Conservation (phyloP, 2,888 invertebrate species). For the Idaea straminata region DNA sequence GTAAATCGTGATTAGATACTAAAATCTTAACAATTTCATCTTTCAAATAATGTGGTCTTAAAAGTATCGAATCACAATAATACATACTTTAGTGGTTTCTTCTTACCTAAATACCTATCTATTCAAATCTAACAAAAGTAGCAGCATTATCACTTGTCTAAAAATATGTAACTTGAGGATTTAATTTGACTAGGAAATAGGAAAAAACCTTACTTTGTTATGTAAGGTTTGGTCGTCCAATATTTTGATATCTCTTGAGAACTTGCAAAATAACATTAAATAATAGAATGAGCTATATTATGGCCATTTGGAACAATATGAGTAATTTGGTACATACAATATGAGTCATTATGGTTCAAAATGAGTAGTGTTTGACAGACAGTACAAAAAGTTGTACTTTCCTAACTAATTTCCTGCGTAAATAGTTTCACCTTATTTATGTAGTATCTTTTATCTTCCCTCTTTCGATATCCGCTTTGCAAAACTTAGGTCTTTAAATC, state of each 20-base stretch:
- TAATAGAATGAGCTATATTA: too few relatives aligned
- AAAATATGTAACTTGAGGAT: slow-evolving; percentile 1
- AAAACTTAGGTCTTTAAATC: slow-evolving; percentile 3
- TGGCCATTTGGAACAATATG: too few relatives aligned
- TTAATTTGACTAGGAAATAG: slow-evolving; percentile 7
- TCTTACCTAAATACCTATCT: slow-evolving; percentile 7
- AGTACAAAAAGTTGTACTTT: not conserved
- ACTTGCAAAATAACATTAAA: not conserved
- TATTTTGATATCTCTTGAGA: not conserved
- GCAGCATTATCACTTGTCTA: not conserved
- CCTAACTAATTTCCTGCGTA: not conserved
- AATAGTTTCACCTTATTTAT: not conserved
- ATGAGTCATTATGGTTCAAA: too few relatives aligned
- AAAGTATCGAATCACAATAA: slow-evolving; percentile 2
- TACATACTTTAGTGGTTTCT: slow-evolving; percentile 7
- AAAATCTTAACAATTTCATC: not conserved
- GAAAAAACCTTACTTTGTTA: not conserved
- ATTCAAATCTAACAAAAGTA: slow-evolving; percentile 15
- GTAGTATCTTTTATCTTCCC: not conserved
- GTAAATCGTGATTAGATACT: not conserved
- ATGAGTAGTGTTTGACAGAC: too few relatives aligned
- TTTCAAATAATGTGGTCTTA: slow-evolving; percentile 1
- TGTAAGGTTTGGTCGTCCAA: not conserved
- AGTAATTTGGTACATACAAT: too few relatives aligned
- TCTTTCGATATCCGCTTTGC: not conserved